phyloP scores from a whole-genome alignment of 2,113 vertebrate species.

The Machaerirhynchus nigripectus region DNA sequence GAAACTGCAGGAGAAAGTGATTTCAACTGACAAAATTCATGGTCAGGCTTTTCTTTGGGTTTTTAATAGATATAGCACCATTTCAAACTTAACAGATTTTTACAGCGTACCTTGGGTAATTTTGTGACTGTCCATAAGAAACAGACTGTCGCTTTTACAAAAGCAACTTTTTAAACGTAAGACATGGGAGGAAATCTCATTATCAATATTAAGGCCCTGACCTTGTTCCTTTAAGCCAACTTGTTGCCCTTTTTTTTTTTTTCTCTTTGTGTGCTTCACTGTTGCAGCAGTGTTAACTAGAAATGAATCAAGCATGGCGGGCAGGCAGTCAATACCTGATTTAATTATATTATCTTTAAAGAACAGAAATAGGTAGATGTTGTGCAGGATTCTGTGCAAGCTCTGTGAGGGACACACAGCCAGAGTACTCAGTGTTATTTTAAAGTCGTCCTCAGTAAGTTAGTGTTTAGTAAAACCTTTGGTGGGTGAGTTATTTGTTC shows the following conservation, averaged over 20 bases:
- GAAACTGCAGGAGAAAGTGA: not conserved
- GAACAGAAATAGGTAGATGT: not conserved
- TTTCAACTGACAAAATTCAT: not conserved
- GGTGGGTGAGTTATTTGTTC: not conserved
- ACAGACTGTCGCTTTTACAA: not conserved
- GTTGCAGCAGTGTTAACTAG: constrained; percentile 44
- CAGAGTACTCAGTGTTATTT: not conserved
- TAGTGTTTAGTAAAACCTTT: not conserved
- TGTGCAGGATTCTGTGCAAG: not conserved
- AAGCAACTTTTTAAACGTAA: not conserved
- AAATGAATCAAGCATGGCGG: constrained; percentile 4
- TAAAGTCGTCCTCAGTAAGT: not conserved
- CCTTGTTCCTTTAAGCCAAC: not conserved
- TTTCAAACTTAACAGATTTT: not conserved
- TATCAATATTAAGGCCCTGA: not conserved
- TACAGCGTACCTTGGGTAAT: not conserved
- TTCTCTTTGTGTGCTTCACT: not conserved
- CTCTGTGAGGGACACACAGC: not conserved
- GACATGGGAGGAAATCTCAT: not conserved
- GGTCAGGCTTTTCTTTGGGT: not conserved
- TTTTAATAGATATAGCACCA: not conserved
- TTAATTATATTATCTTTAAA: constrained; percentile 49
- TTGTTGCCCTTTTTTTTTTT: not conserved
- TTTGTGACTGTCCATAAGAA: not conserved
- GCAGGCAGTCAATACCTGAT: not conserved